Evolutionary conservation across 2,888 invertebrate species (phyloP), one percentile per base, ranked within the genome.

Genomic region (Synanthedon formicaeformis): DNA sequence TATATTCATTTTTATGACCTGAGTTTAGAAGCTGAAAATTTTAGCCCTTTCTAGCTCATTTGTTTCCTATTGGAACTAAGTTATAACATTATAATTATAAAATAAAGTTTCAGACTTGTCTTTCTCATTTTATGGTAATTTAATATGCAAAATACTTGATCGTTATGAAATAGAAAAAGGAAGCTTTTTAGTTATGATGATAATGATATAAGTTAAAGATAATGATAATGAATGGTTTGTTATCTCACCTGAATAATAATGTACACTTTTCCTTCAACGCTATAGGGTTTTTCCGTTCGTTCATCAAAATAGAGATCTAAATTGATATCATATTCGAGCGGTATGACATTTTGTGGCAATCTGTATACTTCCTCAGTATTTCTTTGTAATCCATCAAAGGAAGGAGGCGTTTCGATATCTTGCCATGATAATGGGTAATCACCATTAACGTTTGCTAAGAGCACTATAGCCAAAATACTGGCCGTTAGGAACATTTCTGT

Each of bases 291-390:
- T 5, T 80, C 75, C 2, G 64, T 60, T 45, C 73, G 69, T 54
- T 84, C 86, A 53, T 67, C 69, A 41, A 87, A 87, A 56, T 67
- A 84, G 0, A 87, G 62, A 58, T 86, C 81, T 4, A 87, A 74
- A 50, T 69, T 71, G 50, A 87, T 75, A 51, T 87, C 81, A 52
- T 86, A 87, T 23, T 78, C 75, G 8, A 81, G 51, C n/a, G 87
- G 87, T 1, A 75, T 53, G 0, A 87, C 79, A 52, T 64, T 79
- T 51, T 66, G 60, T 1, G 87, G 87, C 10, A 87, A 57, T 45
- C 87, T 73, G 57, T 85, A 87, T 0, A 60, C 58, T 51, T 51
- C 56, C 10, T 79, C 70, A 0, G 60, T 53, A 50, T 66, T 76
- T 52, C 77, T 75, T 4, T 41, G 12, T 34, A 34, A 34, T 34